Percentiles rank a stretch among this genome's conserved stretches.
Evolutionary conservation across 2,888 invertebrate species (phyloP).

Genomic region (Diadegma fenestrale): DNA sequence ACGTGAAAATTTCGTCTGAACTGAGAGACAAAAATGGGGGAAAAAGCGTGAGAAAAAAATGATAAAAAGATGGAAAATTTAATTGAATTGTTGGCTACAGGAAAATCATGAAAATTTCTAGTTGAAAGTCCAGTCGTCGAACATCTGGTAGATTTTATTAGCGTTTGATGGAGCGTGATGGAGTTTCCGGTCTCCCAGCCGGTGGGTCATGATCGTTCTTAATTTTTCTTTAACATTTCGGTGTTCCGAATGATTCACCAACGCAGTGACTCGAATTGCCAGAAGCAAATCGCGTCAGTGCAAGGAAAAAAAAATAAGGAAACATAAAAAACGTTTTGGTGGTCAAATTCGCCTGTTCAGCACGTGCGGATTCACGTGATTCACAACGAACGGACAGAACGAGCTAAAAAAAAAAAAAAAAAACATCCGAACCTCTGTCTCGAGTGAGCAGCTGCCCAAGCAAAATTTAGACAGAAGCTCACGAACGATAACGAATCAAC

Average conservation of each 20-base stretch:
- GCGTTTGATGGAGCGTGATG: conserved; percentile 35
- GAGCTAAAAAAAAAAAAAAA: neutral
- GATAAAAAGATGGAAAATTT: neutral
- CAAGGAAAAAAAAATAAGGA: conserved; percentile 20
- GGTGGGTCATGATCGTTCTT: conserved; percentile 3
- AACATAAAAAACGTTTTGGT: conserved; percentile 40
- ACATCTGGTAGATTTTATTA: conserved; percentile 36
- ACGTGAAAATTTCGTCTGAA: too few relatives aligned
- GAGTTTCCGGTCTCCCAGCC: conserved; percentile 41
- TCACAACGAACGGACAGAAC: conserved; percentile 22
- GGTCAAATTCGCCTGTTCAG: conserved; percentile 45
- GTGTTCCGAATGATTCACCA: conserved; percentile 59
- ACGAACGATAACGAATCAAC: neutral
- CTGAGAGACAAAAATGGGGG: too few relatives aligned
- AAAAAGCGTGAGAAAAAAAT: neutral
- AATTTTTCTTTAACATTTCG: conserved; percentile 4
- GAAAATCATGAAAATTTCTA: neutral
- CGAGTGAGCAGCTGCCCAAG: conserved; percentile 1
- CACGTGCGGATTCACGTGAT: conserved; percentile 61
- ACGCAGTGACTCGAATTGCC: conserved; percentile 2
- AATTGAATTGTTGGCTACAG: neutral
- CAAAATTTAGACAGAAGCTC: conserved; percentile 11
- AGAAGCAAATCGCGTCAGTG: conserved; percentile 47
- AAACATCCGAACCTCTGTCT: neutral
- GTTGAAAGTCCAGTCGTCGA: conserved; percentile 28